Evolutionary conservation across 2,797 vertebrate genomes (phyloP), one percentile per base, ranked within the genome.

Genomic region (Sus cebifrons): DNA sequence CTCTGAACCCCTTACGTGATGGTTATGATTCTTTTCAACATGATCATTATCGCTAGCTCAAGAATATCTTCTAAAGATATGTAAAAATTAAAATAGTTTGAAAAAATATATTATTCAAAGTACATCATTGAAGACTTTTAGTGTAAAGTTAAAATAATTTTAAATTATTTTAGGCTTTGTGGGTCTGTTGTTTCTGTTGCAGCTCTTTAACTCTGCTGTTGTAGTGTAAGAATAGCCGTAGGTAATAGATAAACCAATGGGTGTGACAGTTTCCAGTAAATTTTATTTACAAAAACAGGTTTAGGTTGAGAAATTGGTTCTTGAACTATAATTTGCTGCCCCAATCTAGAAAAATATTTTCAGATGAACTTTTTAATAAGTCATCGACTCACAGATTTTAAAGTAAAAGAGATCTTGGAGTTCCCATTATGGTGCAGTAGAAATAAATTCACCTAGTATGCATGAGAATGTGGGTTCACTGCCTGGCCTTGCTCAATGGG

Each of bases 51-150:
- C 91, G 14, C 40, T 54, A 87, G n/a, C 18, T 91, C 36, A 84
- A 83, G 64, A 87, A 91, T 93, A 82, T 29, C n/a, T 62, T 82
- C 64, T 90, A 96, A 92, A 92, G 54, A 81, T 62, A 93, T 0
- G 1, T 36, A 77, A 93, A 90, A 58, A 40, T 93, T 64, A 83
- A 36, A 86, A 77, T 70, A 64, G 11, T 83, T 86, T 67, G 64
- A 40, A 91, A 81, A 86, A 82, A 77, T 78, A 58, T 40, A 58
- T 73, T 58, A 58, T 36, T 78, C 2, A 58, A 90, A 90, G 65
- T 27, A 91, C 52, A 44, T 81, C 27, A 60, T 89, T 68, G 54
- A 54, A 83, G 89, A 52, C 40, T 79, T 54, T 49, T 89, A 71
- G n/a, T 75, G 27, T 86, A 86, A 90, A 91, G 44, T 49, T 49